Evolutionary conservation across 2,797 vertebrate genomes (phyloP).

Genomic region (Gadopsis bispinosus): DNA sequence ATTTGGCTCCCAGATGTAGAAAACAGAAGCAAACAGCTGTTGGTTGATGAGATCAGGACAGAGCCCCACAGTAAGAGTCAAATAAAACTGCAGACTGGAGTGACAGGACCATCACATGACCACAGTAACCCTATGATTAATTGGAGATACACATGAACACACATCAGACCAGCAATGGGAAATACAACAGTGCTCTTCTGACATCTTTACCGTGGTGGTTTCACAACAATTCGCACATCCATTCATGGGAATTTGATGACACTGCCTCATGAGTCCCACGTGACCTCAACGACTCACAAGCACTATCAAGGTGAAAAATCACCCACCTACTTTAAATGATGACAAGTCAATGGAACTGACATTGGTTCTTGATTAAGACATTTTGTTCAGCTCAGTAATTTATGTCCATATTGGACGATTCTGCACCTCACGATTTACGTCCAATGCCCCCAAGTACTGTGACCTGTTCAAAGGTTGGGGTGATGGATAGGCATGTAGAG

Average conservation of each 20-base stretch:
- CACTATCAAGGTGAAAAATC: constrained; percentile 42
- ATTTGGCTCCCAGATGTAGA: constrained; percentile 42
- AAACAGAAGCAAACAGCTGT: constrained; percentile 60
- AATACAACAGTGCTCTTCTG: constrained; percentile 11
- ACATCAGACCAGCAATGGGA: not conserved
- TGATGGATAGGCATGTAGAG: not conserved
- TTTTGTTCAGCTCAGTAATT: not conserved
- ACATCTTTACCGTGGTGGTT: constrained; percentile 27
- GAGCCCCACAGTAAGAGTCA: constrained; percentile 31
- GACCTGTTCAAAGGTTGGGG: not conserved
- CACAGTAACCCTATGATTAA: constrained; percentile 10
- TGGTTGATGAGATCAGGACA: constrained; percentile 62
- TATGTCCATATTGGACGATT: not conserved
- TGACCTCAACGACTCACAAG: constrained; percentile 19
- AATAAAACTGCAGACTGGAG: constrained; percentile 37
- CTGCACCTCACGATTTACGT: not conserved
- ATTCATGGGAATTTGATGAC: constrained; percentile 51
- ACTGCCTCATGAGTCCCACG: constrained; percentile 24
- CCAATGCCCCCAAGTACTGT: too few species aligned
- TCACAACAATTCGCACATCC: constrained; percentile 48
- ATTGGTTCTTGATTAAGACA: not conserved
- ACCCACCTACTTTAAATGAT: constrained; percentile 13
- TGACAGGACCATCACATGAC: constrained; percentile 16
- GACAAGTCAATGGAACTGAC: constrained; percentile 1
- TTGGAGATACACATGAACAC: not conserved